Evolutionary conservation across 2,888 invertebrate species (phyloP), one percentile per base, ranked within the genome.

Genomic region (Bibio marci): DNA sequence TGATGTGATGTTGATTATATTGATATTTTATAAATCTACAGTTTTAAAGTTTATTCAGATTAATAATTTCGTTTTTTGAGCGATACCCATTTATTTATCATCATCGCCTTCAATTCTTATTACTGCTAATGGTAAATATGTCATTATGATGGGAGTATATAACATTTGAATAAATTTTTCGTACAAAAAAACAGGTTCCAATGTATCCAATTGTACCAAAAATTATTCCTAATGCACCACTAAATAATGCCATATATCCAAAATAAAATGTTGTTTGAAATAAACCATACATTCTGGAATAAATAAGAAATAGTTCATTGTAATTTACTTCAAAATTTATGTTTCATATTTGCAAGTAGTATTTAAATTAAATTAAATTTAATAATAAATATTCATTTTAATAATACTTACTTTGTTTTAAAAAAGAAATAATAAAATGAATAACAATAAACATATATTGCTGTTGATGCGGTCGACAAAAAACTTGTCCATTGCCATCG

Each of bases 401-500:
- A n/a, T n/a, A 31, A 13, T 34, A 71, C 81, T 73, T 64, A 88
- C 88, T 97, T 99, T 45, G 98, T 98, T 71, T 99, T 99, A 63
- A 98, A 98, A 67, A 98, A 80, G 72, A 95, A 98, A 63, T 98
- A 98, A 63, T 98, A 98, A 61, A 98, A 85, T 11, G 97, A 94
- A 66, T 98, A 98, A 50, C 97, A 63, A 65, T 98, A 98, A 43
- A 99, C 94, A 66, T 99, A 98, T 50, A 83, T 78, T 36, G 95
- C 76, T 31, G 97, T 97, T 38, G 97, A 98, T 15, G 82, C 95
- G 35, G 97, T 98, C 28, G 97, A 86, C 49, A 95, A 70, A 62
- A 98, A 97, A 59, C 92, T 92, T 48, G 95, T 95, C 97, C 97
- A 97, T 63, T 97, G 95, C 97, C 97, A 98, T 69, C 98, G 79